These are phyloP conservation scores for Drosophila mojavensis DNA, from an alignment of 1,140 invertebrate species.

Conservation along the genomic window DNA sequence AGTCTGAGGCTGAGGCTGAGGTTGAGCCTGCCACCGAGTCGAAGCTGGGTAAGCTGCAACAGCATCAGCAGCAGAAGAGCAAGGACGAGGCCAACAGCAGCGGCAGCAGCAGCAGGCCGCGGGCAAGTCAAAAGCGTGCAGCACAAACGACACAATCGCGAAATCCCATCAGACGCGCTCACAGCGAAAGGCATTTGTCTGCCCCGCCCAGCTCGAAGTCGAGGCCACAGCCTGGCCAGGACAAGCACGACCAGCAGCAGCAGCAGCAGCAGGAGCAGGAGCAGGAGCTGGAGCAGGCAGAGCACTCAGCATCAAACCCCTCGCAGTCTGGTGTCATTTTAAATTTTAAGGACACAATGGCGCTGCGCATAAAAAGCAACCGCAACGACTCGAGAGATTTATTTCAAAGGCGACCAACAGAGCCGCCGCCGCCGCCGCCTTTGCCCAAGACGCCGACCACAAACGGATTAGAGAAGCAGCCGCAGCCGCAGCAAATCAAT, in stretches of 20 bases:
- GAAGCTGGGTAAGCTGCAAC: background rate
- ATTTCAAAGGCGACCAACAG: constrained; percentile 84
- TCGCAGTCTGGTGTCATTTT: constrained; percentile 82
- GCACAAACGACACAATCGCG: constrained; percentile 83
- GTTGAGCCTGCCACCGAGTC: background rate
- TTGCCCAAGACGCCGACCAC: constrained; percentile 22
- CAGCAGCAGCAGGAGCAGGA: no score
- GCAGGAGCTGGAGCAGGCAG: background rate
- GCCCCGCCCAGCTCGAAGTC: constrained; percentile 29
- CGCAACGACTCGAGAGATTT: constrained; percentile 86
- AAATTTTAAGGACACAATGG: constrained; percentile 90
- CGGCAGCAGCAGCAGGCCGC: constrained; percentile 47
- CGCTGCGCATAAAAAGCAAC: constrained; percentile 88
- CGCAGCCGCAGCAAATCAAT: constrained; percentile 55
- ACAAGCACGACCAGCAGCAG: background rate
- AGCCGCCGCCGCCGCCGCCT: constrained; percentile 84
- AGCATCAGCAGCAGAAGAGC: background rate
- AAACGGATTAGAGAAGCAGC: constrained; percentile 62
- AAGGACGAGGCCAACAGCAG: constrained; percentile 19
- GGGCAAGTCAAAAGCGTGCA: constrained; percentile 76
- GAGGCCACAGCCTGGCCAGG: constrained; percentile 13
- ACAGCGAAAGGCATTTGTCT: constrained; percentile 83
- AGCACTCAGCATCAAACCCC: constrained; percentile 20
- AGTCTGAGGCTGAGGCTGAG: constrained; percentile 3
- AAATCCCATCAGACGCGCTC: constrained; percentile 84